Base-by-base conservation (phyloP, 1,140 invertebrate genomes). In the Lerema accius region DNA sequence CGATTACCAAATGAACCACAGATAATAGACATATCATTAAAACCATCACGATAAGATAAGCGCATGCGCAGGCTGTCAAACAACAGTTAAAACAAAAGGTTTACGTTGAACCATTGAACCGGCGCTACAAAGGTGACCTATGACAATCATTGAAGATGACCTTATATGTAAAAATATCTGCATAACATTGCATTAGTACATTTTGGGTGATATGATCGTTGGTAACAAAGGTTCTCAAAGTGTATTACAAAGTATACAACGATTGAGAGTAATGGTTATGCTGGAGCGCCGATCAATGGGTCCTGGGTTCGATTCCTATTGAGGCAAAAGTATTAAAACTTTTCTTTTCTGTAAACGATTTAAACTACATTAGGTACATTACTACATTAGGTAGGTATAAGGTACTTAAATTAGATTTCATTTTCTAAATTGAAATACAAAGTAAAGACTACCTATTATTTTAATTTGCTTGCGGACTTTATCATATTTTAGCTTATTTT, bases 161-260 rank as follows among this genome's bases (percentile, higher is more conserved):
- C 50, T 53, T 53, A 40, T 17, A 14, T 23, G 32, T 13, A 53
- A 53, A 53, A 53, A 53, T 53, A 49, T 49, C 11, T 26, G 26
- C 11, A 49, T 40, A 53, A 53, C 50, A 53, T 14, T 53, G 50
- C 35, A 17, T 53, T 40, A 17, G 50, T 53, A 53, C 39, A 53
- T 7, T 40, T 53, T 40, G 3, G 35, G 23, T 19, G 50, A 53
- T 53, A 53, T 53, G 15, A 23, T 53, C 35, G 3, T 40, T 14
- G 13, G 15, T 2, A 11, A 32, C 10, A 53, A 16, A 13, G 35
- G 16, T 40, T 53, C 35, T 23, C 50, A 23, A 53, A 40, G 39
- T 42, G 37, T 23, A 26, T 19, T 11, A 55, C 17, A n/a, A n/a
- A n/a, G n/a, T 23, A 23, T 23, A 23, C 19, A 23, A 23, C 19